Percentiles rank a stretch among this genome's conserved stretches.
These are phyloP conservation scores for Pheucticus melanocephalus DNA, from an alignment of 2,113 vertebrate genomes.

Conservation along the genomic window DNA sequence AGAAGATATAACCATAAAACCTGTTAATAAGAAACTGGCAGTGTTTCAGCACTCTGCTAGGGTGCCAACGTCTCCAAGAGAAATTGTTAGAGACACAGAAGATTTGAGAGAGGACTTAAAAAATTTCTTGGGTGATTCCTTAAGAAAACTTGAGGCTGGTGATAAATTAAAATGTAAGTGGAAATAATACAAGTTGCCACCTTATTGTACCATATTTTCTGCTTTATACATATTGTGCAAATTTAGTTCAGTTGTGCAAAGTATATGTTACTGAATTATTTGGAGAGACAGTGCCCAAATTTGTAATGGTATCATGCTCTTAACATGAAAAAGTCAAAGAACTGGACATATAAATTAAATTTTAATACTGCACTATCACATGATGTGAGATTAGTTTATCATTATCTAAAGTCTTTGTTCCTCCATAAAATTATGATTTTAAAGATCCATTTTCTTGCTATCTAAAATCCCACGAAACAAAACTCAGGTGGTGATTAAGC, in stretches of 20 bases:
- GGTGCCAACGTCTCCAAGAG: not conserved
- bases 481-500: not conserved
- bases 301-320: not conserved
- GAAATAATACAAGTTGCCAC: not conserved
- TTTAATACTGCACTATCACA: not conserved
- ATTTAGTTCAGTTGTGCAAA: conserved; percentile 23
- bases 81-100: not conserved
- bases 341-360: not conserved
- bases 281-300: not conserved
- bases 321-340: not conserved
- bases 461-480: not conserved
- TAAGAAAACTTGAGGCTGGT: not conserved
- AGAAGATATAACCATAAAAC: not conserved
- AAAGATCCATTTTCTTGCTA: not conserved
- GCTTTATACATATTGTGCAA: not conserved
- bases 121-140: not conserved
- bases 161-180: conserved; percentile 5
- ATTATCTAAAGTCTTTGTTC: not conserved
- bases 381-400: not conserved
- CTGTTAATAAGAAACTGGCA: not conserved
- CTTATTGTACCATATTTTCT: not conserved
- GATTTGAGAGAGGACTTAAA: not conserved
- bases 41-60: not conserved
- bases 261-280: not conserved
- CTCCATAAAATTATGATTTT: not conserved